Base-by-base conservation (phyloP, 2,113 vertebrate species). In the Tympanuchus pallidicinctus region DNA sequence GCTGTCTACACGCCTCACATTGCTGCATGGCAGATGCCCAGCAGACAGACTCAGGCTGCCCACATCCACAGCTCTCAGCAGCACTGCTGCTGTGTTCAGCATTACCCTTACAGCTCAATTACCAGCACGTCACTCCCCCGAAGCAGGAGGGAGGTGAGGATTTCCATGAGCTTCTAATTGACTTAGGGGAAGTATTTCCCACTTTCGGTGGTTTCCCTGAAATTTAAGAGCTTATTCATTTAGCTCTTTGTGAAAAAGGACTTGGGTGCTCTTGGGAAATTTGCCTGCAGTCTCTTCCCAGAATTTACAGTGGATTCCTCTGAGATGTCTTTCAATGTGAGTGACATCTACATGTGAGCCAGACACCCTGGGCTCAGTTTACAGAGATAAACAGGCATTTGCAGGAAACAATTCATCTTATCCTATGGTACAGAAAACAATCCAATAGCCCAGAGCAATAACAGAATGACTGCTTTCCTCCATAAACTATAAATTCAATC, bases 371-470 rank as follows among this genome's bases (percentile, higher is more conserved):
- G 61, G 61, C 60, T 96, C 86, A 67, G 61, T 94, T 83, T 80
- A 89, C 84, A 86, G 86, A 93, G 94, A 93, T 88, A 94, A 95
- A 95, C 80, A 84, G 63, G 70, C 87, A 91, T 83, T 94, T 83
- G 86, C 73, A 94, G 95, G 92, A 96, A 96, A 93, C 92, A 96
- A 93, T 95, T 90, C 11, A 78, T 96, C 94, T 94, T 95, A 83
- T 95, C 56, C 32, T 82, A 27, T 16, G 34, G 60, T 86, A 88
- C 69, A 88, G 60, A 95, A 38, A 38, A 28, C 38, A 64, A 38
- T 38, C 69, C 57, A 90, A 94, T 77, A 95, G 86, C 95, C 92
- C 73, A 36, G 38, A 92, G 92, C 93, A 73, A 91, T 92, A 85
- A 89, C 73, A 86, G 61, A 91, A 88, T 1, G 2, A 88, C 76